Conservation (phyloP, 2,797 vertebrate genomes). For the Antennarius maculatus region DNA sequence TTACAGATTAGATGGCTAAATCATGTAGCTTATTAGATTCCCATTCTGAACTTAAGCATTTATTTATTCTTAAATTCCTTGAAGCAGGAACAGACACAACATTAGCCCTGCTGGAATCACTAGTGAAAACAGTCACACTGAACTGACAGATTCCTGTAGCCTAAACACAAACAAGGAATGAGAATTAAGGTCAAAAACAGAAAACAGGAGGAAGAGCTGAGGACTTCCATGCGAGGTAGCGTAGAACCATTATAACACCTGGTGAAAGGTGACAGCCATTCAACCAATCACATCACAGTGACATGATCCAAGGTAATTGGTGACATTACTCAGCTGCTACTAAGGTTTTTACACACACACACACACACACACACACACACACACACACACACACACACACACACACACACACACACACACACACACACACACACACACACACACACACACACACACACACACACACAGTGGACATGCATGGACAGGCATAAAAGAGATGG, state of each 20-base stretch:
- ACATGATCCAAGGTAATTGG: slow-evolving; percentile 70
- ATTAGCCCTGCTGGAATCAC: too few species aligned
- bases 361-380: background rate
- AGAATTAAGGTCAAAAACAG: slow-evolving; percentile 2
- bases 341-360: background rate
- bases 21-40: too few species aligned
- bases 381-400: background rate
- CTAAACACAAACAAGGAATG: background rate
- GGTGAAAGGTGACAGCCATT: slow-evolving; percentile 54
- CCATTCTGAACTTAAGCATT: too few species aligned
- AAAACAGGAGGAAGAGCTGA: slow-evolving; percentile 5
- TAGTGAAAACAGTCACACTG: too few species aligned
- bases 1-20: too few species aligned
- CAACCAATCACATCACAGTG: slow-evolving; percentile 61
- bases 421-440: background rate
- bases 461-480: background rate
- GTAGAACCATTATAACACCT: slow-evolving; percentile 12
- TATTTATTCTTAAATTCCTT: too few species aligned
- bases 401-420: background rate
- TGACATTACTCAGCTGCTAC: slow-evolving; percentile 61
- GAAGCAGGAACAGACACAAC: too few species aligned
- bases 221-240: background rate
- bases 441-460: background rate
- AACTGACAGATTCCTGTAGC: too few species aligned
- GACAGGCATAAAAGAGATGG: background rate